Evolutionary conservation across 2,888 invertebrate genomes (phyloP), one percentile per base, ranked within the genome.

Genomic region (Torymus auratus): DNA sequence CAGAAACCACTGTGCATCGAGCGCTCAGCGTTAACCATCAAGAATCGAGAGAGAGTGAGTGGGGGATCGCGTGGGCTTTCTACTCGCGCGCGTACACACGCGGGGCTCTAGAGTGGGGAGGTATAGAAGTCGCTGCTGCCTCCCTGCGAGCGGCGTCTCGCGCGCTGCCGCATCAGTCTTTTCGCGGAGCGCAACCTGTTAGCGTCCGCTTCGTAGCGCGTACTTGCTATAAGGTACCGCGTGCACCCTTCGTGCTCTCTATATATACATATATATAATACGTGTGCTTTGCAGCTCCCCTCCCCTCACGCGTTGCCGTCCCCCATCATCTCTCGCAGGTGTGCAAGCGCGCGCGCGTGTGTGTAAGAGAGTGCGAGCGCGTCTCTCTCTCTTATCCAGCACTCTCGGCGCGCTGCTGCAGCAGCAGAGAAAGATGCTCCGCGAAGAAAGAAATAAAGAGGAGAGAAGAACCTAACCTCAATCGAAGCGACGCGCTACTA

Each of bases 141-240:
- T 12, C 13, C 52, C 58, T 20, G 50, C 20, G 55, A n/a, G n/a
- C 55, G 67, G 71, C 73, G 61, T 68, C 60, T 77, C 80, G 70
- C 64, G 79, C 82, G 20, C 23, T 15, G 75, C 61, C 56, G 20
- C 61, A 41, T 86, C 88, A 89, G 89, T 89, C 84, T 84, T 84
- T 73, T 69, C 84, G 86, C 86, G 89, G 84, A 87, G 87, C 86
- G 89, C 88, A 86, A 86, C 84, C 84, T 83, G 87, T 86, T 83
- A 82, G 82, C 83, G 81, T 86, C 83, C 20, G 53, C 61, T n/a
- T 52, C 14, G 28, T 15, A 5, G 69, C 50, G 56, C 72, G 41
- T 7, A 1, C 41, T 41, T 41, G 7, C 7, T 41, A 0, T 28
- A 28, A 7, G 5, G 5, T 41, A 7, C 7, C 67, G 28, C 72